Base-by-base conservation (phyloP, 2,797 vertebrate genomes). In the Manis javanica region DNA sequence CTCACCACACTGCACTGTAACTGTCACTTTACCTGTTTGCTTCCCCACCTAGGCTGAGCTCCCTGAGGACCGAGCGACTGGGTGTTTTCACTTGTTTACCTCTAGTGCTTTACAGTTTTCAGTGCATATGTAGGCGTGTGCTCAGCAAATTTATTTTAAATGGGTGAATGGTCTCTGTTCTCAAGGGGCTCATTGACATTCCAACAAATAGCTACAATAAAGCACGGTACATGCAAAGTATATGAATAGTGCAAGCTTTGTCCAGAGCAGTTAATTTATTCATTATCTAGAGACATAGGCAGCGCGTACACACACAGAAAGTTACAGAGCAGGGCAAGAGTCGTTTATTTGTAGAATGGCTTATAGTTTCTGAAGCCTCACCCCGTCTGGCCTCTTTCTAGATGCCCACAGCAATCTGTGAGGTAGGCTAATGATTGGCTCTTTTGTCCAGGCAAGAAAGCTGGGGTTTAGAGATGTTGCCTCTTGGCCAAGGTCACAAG, bases 401-500 rank as follows among this genome's bases (percentile, higher is more conserved):
- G 74, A 34, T 53, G 63, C 37, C 84, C 31, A 10, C 5, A 26
- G 84, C 51, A 34, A 29, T 82, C 90, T 53, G 46, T 23, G 77
- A 77, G 91, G 61, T 68, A 21, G 84, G 53, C 66, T 31, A 7
- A 9, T 11, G 57, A 24, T 46, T 24, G 57, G 77, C 39, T 49
- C 74, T 69, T 91, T 68, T 78, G 86, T 86, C 85, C 69, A 55
- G 92, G 79, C 81, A 81, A 85, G 92, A 61, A 78, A 71, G 68
- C 82, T 23, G 57, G 46, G 94, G 37, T 72, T 77, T 53, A 75
- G 75, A 72, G 75, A 63, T 12, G 24, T 46, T 42, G 84, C 69
- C 19, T 61, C 53, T n/a, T 51, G 86, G 96, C 89, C 79, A 81
- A 97, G 95, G 97, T 95, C 95, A 94, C 93, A 64, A 23, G 59